Conservation (phyloP, 2,888 invertebrate genomes). For the Dryobota labecula region DNA sequence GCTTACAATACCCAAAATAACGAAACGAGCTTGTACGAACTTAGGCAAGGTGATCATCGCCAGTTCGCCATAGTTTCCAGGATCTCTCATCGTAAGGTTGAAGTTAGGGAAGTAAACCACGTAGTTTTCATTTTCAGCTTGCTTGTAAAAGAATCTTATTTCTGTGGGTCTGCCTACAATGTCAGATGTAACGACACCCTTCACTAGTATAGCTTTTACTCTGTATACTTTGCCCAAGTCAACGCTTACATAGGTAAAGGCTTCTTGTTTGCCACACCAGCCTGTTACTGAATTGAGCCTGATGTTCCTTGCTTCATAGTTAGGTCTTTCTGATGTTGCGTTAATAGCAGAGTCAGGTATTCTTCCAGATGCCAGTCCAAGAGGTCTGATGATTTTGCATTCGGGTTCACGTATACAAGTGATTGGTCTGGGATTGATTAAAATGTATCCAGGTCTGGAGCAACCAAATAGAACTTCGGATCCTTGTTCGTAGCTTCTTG, state of each 20-base stretch:
- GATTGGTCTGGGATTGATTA: conserved; percentile 97
- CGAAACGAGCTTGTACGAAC: conserved; percentile 97
- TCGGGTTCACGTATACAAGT: conserved; percentile 98
- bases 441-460: conserved; percentile 97
- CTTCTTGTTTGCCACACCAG: conserved; percentile 99
- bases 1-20: conserved; percentile 98
- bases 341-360: conserved; percentile 99
- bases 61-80: conserved; percentile 98
- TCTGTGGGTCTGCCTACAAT: conserved; percentile 98
- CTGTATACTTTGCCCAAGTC: conserved; percentile 98
- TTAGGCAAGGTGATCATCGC: conserved; percentile 98
- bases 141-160: conserved; percentile 99
- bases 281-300: conserved; percentile 98
- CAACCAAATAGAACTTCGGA: conserved; percentile 98
- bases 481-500: conserved; percentile 96
- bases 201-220: conserved; percentile 97
- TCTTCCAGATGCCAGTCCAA: conserved; percentile 97
- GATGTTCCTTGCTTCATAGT: conserved; percentile 97
- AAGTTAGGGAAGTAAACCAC: conserved; percentile 99
- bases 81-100: conserved; percentile 97
- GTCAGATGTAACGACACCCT: conserved; percentile 98
- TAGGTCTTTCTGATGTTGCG: conserved; percentile 97
- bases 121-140: conserved; percentile 97
- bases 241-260: conserved; percentile 98
- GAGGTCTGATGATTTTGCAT: conserved; percentile 97